Evolutionary conservation across 2,888 invertebrate genomes (phyloP).

Genomic region (Eupithecia tripunctaria): DNA sequence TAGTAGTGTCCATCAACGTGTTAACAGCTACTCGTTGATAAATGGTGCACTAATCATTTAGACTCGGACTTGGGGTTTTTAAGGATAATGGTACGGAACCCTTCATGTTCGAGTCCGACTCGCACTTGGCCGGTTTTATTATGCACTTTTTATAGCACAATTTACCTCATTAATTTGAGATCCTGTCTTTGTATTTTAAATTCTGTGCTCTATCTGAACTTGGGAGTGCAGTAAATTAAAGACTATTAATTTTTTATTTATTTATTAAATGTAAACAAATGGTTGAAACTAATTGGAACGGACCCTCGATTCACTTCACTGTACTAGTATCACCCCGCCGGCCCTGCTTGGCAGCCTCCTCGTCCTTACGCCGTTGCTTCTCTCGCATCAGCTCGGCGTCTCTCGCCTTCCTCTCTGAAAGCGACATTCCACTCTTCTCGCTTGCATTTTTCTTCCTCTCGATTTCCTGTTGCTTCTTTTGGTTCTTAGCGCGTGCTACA

Average conservation of each 20-base stretch:
- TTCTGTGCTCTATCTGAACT: background rate
- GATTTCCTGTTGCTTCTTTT: slow-evolving; percentile 90
- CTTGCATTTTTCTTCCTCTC: slow-evolving; percentile 87
- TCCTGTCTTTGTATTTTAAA: no score
- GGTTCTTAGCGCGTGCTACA: slow-evolving; percentile 95
- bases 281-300: background rate
- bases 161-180: no score
- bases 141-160: no score
- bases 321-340: background rate
- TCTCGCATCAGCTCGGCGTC: slow-evolving; percentile 95
- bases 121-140: no score
- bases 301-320: slow-evolving; percentile 8
- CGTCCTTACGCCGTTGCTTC: slow-evolving; percentile 92
- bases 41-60: no score
- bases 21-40: no score
- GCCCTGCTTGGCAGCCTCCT: slow-evolving; percentile 7
- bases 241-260: background rate
- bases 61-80: no score
- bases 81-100: no score
- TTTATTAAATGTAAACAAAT: slow-evolving; percentile 3
- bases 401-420: slow-evolving; percentile 93
- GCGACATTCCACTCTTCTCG: slow-evolving; percentile 90
- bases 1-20: no score
- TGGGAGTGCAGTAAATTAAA: background rate
- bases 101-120: no score